Conservation (phyloP, 2,888 invertebrate species). For the Cerastis leucographa region DNA sequence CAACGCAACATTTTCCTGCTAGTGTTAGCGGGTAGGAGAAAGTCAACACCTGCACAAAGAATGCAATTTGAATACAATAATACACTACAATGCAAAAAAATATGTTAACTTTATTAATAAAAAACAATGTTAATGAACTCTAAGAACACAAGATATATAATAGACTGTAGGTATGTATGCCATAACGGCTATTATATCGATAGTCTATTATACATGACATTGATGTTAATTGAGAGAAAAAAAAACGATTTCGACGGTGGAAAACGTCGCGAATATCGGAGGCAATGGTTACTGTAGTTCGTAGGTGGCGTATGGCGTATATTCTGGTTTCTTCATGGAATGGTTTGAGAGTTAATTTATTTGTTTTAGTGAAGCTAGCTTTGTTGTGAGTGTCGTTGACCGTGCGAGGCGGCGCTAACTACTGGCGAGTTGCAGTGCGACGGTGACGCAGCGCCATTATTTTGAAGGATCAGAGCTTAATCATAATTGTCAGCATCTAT, state of each 20-base stretch:
- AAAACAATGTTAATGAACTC: constrained; percentile 85
- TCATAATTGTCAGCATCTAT: constrained; percentile 33
- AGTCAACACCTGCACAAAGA: constrained; percentile 90
- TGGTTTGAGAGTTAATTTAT: constrained; percentile 85
- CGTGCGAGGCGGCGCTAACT: constrained; percentile 80
- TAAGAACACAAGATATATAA: constrained; percentile 80
- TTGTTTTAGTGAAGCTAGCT: constrained; percentile 88
- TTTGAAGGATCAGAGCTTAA: constrained; percentile 23
- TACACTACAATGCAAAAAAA: constrained; percentile 89
- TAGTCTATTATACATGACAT: constrained; percentile 77
- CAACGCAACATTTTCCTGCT: constrained; percentile 91
- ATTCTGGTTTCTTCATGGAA: constrained; percentile 66
- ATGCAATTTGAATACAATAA: constrained; percentile 88
- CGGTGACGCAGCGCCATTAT: constrained; percentile 59
- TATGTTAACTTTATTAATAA: constrained; percentile 84
- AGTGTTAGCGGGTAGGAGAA: constrained; percentile 90
- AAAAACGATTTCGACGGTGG: constrained; percentile 77
- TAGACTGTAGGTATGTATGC: constrained; percentile 70
- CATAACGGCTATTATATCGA: constrained; percentile 41
- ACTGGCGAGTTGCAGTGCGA: constrained; percentile 76
- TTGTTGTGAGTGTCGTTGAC: constrained; percentile 80
- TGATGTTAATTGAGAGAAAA: constrained; percentile 72
- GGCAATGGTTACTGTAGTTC: constrained; percentile 62
- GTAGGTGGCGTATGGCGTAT: constrained; percentile 60
- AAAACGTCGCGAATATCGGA: constrained; percentile 86